phyloP scores from a whole-genome alignment of 2,888 invertebrate species.

The Orchesella flavescens region DNA sequence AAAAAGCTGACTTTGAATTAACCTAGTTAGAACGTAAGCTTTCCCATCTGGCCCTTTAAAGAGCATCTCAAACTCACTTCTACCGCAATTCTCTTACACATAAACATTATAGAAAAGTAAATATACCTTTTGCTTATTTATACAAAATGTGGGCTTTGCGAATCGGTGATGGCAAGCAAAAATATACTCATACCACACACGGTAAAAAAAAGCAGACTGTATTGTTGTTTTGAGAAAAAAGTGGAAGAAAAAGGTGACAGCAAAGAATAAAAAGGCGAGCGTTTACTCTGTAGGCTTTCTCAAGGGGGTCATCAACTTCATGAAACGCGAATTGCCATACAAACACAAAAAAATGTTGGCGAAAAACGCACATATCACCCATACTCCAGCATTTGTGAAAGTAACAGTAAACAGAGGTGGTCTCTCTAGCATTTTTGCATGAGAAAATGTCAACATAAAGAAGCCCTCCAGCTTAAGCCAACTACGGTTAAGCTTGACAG shows the following conservation, averaged over 20 bases:
- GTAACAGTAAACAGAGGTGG: slow-evolving; percentile 11
- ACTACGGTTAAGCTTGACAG: slow-evolving; percentile 30
- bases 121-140: too few species aligned
- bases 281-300: slow-evolving; percentile 40
- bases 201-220: too few species aligned
- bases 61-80: neutral
- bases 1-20: slow-evolving; percentile 46
- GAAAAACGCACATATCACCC: neutral
- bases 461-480: slow-evolving; percentile 40
- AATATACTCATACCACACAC: too few species aligned
- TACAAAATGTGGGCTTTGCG: too few species aligned
- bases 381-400: slow-evolving; percentile 14
- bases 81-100: too few species aligned
- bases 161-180: too few species aligned
- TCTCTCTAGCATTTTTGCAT: slow-evolving; percentile 26
- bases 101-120: too few species aligned
- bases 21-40: slow-evolving; percentile 46
- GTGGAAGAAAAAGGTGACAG: slow-evolving; percentile 50
- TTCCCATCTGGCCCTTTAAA: slow-evolving; percentile 45
- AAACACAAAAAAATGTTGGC: slow-evolving; percentile 16
- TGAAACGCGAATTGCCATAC: slow-evolving; percentile 46
- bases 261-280: slow-evolving; percentile 50
- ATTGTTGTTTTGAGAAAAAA: neutral
- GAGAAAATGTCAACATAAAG: slow-evolving; percentile 57
- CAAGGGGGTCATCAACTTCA: slow-evolving; percentile 61